Conservation (phyloP, 1,140 invertebrate genomes). For the Hylaeus volcanicus region DNA sequence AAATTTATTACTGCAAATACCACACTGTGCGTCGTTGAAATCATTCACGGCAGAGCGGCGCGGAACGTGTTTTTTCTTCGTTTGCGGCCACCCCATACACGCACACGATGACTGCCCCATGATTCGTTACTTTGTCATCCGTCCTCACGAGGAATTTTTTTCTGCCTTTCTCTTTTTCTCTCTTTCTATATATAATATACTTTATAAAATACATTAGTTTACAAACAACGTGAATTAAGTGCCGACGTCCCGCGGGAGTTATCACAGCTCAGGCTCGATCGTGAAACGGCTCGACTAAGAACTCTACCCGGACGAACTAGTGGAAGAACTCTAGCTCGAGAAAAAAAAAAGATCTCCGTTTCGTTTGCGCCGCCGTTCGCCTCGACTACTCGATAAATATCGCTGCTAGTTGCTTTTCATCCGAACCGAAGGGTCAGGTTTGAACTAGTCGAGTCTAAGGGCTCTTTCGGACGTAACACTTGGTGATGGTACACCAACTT, state of each 20-base stretch:
- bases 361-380: constrained; percentile 24
- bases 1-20: no score
- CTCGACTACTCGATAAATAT: constrained; percentile 19
- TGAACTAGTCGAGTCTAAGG: not conserved
- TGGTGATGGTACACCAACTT: no score
- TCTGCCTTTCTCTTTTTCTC: constrained; percentile 46
- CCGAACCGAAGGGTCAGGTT: constrained; percentile 1
- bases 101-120: constrained; percentile 14
- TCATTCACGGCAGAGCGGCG: not conserved
- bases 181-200: constrained; percentile 55
- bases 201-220: constrained; percentile 80
- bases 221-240: constrained; percentile 77
- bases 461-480: not conserved
- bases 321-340: constrained; percentile 38
- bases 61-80: not conserved
- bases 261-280: constrained; percentile 66
- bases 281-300: constrained; percentile 61
- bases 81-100: constrained; percentile 25
- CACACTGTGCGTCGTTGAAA: not conserved
- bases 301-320: constrained; percentile 35
- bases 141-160: constrained; percentile 20
- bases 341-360: not conserved
- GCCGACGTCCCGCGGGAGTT: constrained; percentile 71
- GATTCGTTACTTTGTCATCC: constrained; percentile 20
- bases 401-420: not conserved